A percentile compares a stretch with the other conserved stretches of the same genome.
Evolutionary conservation across 2,113 vertebrate species (phyloP).

Genomic region (Coptodon bakossiorum): DNA sequence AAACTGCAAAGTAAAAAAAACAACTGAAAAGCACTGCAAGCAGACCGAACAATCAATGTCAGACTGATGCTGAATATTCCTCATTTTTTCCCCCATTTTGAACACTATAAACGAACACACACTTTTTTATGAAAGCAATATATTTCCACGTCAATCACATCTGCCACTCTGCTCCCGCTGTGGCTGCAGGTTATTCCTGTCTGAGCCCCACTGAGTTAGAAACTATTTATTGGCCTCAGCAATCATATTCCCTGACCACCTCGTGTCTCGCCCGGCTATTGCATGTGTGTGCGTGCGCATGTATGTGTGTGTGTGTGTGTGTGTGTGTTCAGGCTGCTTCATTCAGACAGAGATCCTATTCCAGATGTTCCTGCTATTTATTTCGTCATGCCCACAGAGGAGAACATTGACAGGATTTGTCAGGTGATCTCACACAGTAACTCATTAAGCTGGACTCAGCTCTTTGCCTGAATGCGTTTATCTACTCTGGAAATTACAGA

Average conservation of each 20-base stretch:
- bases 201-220: background rate
- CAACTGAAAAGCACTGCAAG: background rate
- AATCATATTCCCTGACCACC: conserved; percentile 4
- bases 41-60: background rate
- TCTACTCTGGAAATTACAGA: background rate
- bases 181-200: conserved; percentile 20
- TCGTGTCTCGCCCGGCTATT: background rate
- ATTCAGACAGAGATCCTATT: conserved; percentile 95
- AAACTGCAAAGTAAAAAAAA: background rate
- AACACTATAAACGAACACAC: background rate
- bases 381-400: conserved; percentile 97
- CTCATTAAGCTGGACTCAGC: background rate
- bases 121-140: conserved; percentile 31
- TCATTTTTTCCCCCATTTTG: background rate
- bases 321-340: conserved; percentile 78
- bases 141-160: conserved; percentile 18
- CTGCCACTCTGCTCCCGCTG: background rate
- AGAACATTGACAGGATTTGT: conserved; percentile 96
- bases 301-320: background rate
- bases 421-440: conserved; percentile 66
- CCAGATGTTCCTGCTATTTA: conserved; percentile 96
- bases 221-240: conserved; percentile 26
- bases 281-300: background rate
- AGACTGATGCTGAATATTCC: background rate
- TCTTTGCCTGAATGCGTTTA: background rate